Percentiles rank a stretch among this genome's conserved stretches.
Evolutionary conservation across 2,113 vertebrate genomes (phyloP).

Genomic region (Syngnathus typhle): DNA sequence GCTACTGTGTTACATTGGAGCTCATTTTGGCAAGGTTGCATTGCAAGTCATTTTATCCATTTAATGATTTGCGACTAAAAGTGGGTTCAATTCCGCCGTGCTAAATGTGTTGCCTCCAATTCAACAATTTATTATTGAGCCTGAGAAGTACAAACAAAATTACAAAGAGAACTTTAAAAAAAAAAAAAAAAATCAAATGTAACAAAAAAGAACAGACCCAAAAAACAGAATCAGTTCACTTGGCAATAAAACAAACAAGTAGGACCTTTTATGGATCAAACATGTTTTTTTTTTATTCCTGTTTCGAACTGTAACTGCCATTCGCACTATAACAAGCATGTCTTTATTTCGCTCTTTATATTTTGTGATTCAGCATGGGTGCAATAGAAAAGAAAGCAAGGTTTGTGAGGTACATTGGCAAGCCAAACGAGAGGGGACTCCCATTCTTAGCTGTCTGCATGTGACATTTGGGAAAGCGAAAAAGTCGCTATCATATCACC

Average conservation of each 20-base stretch:
- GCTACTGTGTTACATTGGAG: neutral
- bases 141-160: neutral
- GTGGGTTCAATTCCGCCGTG: neutral
- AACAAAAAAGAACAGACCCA: too few species aligned
- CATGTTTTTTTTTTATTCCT: too few species aligned
- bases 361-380: too few species aligned
- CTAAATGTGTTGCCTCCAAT: neutral
- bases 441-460: neutral
- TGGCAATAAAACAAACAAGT: too few species aligned
- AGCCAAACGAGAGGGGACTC: neutral
- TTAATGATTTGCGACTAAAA: neutral
- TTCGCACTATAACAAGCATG: too few species aligned
- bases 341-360: too few species aligned
- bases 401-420: neutral
- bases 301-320: too few species aligned
- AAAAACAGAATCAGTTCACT: too few species aligned
- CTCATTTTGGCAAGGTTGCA: constrained; percentile 8
- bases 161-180: too few species aligned
- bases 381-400: neutral
- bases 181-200: too few species aligned
- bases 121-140: neutral
- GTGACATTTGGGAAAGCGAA: neutral
- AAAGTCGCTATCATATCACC: neutral
- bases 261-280: too few species aligned
- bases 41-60: constrained; percentile 8